Evolutionary conservation across 2,113 vertebrate genomes (phyloP).

Genomic region (Progne subis): DNA sequence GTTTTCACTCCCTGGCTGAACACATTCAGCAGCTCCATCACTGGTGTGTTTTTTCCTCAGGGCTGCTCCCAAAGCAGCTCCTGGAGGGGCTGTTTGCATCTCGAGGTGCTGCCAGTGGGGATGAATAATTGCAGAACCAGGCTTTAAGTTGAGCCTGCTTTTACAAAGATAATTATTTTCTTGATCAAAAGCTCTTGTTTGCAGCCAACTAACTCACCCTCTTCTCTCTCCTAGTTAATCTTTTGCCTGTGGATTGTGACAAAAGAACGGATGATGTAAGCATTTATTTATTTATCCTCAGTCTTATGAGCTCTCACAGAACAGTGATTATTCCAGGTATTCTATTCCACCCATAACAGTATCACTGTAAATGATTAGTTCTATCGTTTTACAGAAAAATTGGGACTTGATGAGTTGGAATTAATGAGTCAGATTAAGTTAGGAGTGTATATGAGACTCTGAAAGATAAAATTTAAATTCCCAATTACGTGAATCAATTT

Average conservation of each 20-base stretch:
- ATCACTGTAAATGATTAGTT: background rate
- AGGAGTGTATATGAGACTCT: background rate
- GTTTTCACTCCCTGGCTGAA: background rate
- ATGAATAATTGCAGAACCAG: background rate
- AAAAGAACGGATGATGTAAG: constrained; percentile 76
- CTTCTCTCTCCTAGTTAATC: constrained; percentile 75
- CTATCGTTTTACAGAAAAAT: background rate
- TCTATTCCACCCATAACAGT: background rate
- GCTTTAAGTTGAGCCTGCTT: background rate
- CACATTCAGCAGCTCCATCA: background rate
- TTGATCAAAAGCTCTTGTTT: constrained; percentile 31
- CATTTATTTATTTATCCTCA: constrained; percentile 35
- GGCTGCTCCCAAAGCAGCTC: background rate
- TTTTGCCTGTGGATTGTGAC: constrained; percentile 79
- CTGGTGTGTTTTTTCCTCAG: background rate
- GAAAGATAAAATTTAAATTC: constrained; percentile 33
- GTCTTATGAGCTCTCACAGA: background rate
- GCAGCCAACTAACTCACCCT: constrained; percentile 31
- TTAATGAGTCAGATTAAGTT: constrained; percentile 16
- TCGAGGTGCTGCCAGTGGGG: background rate
- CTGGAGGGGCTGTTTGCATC: background rate
- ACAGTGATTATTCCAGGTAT: constrained; percentile 1
- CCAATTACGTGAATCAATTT: constrained; percentile 1
- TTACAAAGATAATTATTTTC: background rate
- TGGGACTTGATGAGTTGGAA: background rate